A percentile compares a stretch with the other conserved stretches of the same genome.
These are phyloP conservation scores for Lobophora halterata DNA, from an alignment of 2,888 invertebrate genomes.

Conservation along the genomic window DNA sequence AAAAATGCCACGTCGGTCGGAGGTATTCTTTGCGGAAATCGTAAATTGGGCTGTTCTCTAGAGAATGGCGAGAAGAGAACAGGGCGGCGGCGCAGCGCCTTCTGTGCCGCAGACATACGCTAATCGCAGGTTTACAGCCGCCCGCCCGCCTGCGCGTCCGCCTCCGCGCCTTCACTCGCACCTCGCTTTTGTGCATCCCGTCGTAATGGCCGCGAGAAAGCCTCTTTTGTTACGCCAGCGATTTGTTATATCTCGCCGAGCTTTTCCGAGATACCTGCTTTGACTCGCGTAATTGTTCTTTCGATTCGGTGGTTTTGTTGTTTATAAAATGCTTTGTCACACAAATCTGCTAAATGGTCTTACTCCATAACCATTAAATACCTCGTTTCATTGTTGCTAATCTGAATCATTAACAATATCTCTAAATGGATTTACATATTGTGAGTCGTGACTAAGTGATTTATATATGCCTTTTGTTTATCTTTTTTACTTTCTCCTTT, in stretches of 20 bases:
- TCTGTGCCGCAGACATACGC: slow-evolving; percentile 64
- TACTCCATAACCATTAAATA: slow-evolving; percentile 48
- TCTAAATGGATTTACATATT: slow-evolving; percentile 22
- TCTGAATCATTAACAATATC: slow-evolving; percentile 57
- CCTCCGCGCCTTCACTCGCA: slow-evolving; percentile 44
- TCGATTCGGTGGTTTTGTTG: slow-evolving; percentile 73
- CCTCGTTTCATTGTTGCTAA: slow-evolving; percentile 61
- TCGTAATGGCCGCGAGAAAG: slow-evolving; percentile 77
- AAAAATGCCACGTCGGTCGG: slow-evolving; percentile 63
- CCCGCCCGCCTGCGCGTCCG: slow-evolving; percentile 36
- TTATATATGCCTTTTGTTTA: slow-evolving; percentile 27
- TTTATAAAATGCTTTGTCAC: slow-evolving; percentile 76
- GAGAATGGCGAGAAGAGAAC: slow-evolving; percentile 8
- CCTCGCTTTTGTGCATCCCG: slow-evolving; percentile 59
- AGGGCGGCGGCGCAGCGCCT: slow-evolving; percentile 47
- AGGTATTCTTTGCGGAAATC: slow-evolving; percentile 76
- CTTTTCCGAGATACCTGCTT: slow-evolving; percentile 73
- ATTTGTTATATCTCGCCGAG: slow-evolving; percentile 76
- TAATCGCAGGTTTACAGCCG: slow-evolving; percentile 53
- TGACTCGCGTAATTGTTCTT: slow-evolving; percentile 79
- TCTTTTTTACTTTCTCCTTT: too few relatives aligned
- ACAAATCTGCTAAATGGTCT: slow-evolving; percentile 67
- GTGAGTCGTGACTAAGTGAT: slow-evolving; percentile 22
- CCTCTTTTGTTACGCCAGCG: slow-evolving; percentile 76
- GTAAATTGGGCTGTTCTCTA: slow-evolving; percentile 66